A percentile compares a stretch with the other conserved stretches of the same genome.
Conservation (phyloP, 1,140 invertebrate genomes). For the Apis cerana region DNA sequence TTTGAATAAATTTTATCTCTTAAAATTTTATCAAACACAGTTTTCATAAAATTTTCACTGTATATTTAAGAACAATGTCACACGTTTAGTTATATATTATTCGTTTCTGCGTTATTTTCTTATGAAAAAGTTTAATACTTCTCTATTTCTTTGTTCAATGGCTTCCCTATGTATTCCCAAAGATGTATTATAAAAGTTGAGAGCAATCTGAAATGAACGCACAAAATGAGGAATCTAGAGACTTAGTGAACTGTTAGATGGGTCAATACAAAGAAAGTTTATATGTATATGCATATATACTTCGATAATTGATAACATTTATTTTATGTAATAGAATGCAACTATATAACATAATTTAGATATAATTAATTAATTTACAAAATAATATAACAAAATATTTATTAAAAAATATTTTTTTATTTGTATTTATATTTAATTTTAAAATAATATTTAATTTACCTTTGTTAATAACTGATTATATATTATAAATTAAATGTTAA, state of each 20-base stretch:
- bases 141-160: constrained; percentile 55
- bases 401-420: not conserved
- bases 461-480: not conserved
- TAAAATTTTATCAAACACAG: not conserved
- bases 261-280: constrained; percentile 56
- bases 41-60: not conserved
- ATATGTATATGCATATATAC: not conserved
- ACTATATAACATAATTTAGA: not conserved
- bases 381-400: not conserved
- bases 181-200: constrained; percentile 47
- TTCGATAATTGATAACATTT: not conserved
- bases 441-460: no score
- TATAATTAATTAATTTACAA: not conserved
- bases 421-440: not conserved
- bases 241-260: constrained; percentile 30
- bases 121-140: constrained; percentile 12
- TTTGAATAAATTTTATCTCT: not conserved
- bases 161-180: constrained; percentile 34
- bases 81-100: not conserved
- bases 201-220: constrained; percentile 57
- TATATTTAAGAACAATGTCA: not conserved
- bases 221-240: constrained; percentile 4
- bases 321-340: not conserved
- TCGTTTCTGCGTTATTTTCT: not conserved
- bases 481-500: constrained; percentile 1